Base-by-base conservation (phyloP, 2,113 vertebrate species). In the Alces alces region DNA sequence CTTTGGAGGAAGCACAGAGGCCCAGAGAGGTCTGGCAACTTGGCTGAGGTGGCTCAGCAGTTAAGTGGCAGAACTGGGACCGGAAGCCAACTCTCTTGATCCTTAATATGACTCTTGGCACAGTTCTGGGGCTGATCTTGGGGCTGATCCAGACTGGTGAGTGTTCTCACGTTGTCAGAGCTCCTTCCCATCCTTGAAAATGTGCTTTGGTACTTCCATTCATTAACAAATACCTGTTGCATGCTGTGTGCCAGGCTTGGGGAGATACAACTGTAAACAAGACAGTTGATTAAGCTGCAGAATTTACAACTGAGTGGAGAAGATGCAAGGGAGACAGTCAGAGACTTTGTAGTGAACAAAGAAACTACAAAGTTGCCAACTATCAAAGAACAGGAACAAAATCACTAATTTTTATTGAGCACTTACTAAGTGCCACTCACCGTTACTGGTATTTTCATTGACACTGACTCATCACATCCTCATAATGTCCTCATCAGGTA, bases 51-150 rank as follows among this genome's bases (percentile, higher is more conserved):
- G 45, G 79, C 33, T 61, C 91, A 82, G 50, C 86, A 61, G 47
- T 54, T 79, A 57, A 91, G 58, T 25, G 61, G 50, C 61, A 36
- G 66, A 79, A 58, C 27, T 33, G 84, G 50, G 57, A 85, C 70
- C 66, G 16, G 84, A 93, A 57, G 76, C 50, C 90, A 90, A 87
- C 61, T 90, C 64, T 93, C 93, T 93, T 83, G 90, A 93, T 82
- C 84, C 83, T 12, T 86, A 50, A 47, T 39, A 27, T 4, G 33
- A 3, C 47, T 86, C 64, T 95, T 82, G 94, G 92, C 94, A 28
- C 54, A 45, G 45, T 52, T 82, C 50, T 4, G 8, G 76, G 27
- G 61, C 55, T 55, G 66, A 61, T 93, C 54, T 52, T 79, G 89
- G 82, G 87, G 36, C 93, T 47, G 47, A 11, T 85, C 70, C 84